A percentile compares a stretch with the other conserved stretches of the same genome.
Evolutionary conservation across 2,888 invertebrate genomes (phyloP).

Genomic region (Galeopsomyia nigrocyanea): DNA sequence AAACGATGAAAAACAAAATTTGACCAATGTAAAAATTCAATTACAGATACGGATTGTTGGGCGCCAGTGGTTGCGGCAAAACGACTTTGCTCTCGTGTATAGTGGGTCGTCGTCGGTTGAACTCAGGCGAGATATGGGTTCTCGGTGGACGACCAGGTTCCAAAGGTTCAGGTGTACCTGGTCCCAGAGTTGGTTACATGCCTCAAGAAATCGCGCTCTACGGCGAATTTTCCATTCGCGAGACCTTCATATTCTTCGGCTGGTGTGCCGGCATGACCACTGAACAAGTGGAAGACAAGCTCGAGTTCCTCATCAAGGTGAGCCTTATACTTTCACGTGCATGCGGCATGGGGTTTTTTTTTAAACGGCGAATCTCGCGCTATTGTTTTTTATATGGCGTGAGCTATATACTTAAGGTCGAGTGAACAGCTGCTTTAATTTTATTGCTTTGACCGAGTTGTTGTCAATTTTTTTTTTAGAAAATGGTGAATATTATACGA

Average conservation of each 20-base stretch:
- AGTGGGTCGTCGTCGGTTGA: constrained; percentile 82
- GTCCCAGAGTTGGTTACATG: constrained; percentile 87
- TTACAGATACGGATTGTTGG: constrained; percentile 85
- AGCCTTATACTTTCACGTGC: not conserved
- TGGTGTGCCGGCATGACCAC: constrained; percentile 84
- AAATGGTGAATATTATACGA: too few species aligned
- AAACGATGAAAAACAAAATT: too few species aligned
- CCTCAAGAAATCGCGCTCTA: constrained; percentile 89
- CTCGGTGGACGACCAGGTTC: constrained; percentile 80
- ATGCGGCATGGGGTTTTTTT: too few species aligned
- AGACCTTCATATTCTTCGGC: constrained; percentile 88
- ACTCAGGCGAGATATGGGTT: constrained; percentile 82
- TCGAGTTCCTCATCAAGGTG: constrained; percentile 79
- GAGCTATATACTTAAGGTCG: too few species aligned
- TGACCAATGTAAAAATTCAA: too few species aligned
- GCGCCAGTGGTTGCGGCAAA: constrained; percentile 94
- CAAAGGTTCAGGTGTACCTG: constrained; percentile 78
- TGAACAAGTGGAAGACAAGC: constrained; percentile 76
- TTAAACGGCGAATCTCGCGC: too few species aligned
- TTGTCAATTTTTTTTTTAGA: too few species aligned
- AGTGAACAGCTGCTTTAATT: too few species aligned
- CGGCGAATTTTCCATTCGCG: constrained; percentile 84
- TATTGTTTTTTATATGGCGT: too few species aligned
- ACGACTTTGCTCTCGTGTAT: constrained; percentile 89
- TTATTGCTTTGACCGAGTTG: too few species aligned